Base-by-base conservation (phyloP, 2,797 vertebrate species). In the Danio kyathit region DNA sequence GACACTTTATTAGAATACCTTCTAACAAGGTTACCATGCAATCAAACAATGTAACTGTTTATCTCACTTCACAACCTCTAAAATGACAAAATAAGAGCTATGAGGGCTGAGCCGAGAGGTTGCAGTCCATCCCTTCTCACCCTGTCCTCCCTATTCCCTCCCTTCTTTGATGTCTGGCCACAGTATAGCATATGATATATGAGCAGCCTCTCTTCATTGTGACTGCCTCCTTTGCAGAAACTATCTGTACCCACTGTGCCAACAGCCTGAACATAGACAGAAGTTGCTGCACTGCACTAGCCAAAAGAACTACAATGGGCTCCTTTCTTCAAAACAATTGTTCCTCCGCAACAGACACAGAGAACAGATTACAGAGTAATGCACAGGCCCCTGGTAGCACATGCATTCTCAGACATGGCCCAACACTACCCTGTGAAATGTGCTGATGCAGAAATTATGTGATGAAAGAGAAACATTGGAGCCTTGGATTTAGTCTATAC, bases 301-400 rank as follows among this genome's bases (percentile, higher is more conserved):
- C 85, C 85, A 86, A 73, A 87, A 81, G 84, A 72, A 44, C 86
- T 88, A 93, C 91, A 93, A 92, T 91, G 87, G 90, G 74, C 86
- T 87, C 89, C 87, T 88, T 85, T 92, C 90, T 92, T 86, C 84
- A 87, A 87, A 57, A 77, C 90, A 77, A 91, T 93, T 93, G 91
- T 92, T 87, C 87, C 77, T 80, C 88, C 87, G 86, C 88, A 74
- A 87, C 85, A 85, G 86, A 86, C 79, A 84, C 83, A 90, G 88
- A 87, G 75, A 64, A 57, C 89, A 85, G 86, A 90, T 86, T 89
- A 83, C 54, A 89, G 84, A 85, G 74, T 44, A 69, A 74, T 57
- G 74, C 76, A 65, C 52, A 54, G 44, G 59, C 69, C 56, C 82
- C 85, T 69, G 81, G 87, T 86, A 89, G 86, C 89, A 81, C 86